Evolutionary conservation across 2,113 vertebrate genomes (phyloP).

Genomic region (Psophia crepitans): DNA sequence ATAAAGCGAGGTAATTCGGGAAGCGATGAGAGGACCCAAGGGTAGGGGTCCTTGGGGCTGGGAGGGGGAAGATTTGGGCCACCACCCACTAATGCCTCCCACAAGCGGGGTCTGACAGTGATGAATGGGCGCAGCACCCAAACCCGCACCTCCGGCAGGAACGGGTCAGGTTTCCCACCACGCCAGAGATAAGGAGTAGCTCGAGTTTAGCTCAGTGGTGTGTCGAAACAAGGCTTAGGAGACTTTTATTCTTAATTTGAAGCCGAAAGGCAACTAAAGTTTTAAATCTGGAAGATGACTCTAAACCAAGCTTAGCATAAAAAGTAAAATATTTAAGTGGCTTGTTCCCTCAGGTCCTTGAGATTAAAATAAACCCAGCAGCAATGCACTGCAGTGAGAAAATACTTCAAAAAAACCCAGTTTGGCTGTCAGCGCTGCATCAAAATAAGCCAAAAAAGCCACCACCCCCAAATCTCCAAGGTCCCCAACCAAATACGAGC

Average conservation of each 20-base stretch:
- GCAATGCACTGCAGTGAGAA: not conserved
- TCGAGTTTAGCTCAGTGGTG: not conserved
- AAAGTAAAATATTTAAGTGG: not conserved
- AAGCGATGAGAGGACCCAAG: not conserved
- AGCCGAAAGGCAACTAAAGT: not conserved
- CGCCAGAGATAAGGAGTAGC: not conserved
- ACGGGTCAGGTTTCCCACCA: not conserved
- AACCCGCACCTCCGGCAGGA: fast-evolving
- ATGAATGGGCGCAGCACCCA: not conserved
- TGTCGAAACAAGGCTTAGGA: not conserved
- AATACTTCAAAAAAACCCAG: not conserved
- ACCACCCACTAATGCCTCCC: not conserved
- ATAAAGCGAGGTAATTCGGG: not conserved
- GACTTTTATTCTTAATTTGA: not conserved
- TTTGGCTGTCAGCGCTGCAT: not conserved
- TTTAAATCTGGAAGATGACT: not conserved
- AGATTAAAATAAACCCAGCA: not conserved
- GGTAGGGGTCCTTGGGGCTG: not conserved
- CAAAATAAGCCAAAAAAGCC: not conserved
- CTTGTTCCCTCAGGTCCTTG: not conserved
- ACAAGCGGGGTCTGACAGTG: not conserved
- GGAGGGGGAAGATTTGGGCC: not conserved
- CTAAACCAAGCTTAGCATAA: not conserved
- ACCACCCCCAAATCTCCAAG: not conserved
- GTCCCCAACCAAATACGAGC: not conserved